phyloP scores from a whole-genome alignment of 2,113 vertebrate species.

The Brachypodius melanocephalos region DNA sequence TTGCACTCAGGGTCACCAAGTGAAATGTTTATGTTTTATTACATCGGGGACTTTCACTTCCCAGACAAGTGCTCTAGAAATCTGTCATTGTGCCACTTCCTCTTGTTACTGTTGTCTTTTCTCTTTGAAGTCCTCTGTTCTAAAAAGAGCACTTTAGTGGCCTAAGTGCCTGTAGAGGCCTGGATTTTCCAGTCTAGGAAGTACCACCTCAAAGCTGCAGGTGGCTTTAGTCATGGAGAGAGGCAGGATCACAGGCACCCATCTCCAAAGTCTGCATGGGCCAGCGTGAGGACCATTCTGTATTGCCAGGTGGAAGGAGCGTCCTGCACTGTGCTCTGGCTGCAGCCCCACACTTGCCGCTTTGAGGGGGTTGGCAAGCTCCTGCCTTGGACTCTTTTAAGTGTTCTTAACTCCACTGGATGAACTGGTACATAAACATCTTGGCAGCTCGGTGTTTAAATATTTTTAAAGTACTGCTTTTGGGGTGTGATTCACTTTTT shows the following conservation, averaged over 20 bases:
- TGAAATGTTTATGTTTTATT: not conserved
- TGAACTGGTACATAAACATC: not conserved
- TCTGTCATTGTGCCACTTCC: not conserved
- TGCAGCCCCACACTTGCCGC: not conserved
- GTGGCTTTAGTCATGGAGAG: not conserved
- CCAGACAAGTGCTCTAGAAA: not conserved
- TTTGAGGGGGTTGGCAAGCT: fast-evolving
- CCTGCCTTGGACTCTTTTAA: not conserved
- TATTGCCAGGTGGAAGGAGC: not conserved
- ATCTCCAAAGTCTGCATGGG: not conserved
- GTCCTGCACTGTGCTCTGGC: fast-evolving
- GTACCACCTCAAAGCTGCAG: not conserved
- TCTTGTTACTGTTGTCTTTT: not conserved
- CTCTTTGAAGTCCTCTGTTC: not conserved
- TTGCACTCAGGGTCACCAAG: not conserved
- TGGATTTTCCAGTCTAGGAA: not conserved
- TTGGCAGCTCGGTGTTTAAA: fast-evolving
- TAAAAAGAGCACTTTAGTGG: not conserved
- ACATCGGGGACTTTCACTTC: constrained; percentile 15
- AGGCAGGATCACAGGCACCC: not conserved
- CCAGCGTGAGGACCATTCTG: fast-evolving
- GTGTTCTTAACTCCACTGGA: not conserved
- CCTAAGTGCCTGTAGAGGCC: not conserved
- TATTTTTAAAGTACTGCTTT: not conserved
- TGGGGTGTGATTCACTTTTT: not conserved